Percentiles rank a stretch among this genome's conserved stretches.
Conservation (phyloP, 1,140 invertebrate species). For the Eupeodes corollae region DNA sequence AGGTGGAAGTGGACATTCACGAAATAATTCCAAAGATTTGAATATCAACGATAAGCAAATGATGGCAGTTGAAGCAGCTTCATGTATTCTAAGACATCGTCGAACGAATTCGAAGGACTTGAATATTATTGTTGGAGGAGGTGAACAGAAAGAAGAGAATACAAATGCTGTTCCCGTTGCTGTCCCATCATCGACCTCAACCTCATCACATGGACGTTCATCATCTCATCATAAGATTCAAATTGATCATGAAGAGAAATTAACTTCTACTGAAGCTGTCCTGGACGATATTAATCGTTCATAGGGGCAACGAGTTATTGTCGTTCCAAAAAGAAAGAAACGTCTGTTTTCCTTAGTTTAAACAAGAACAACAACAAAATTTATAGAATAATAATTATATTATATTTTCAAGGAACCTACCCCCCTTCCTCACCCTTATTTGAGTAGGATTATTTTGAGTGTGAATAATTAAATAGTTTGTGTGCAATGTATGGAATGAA, state of each 20-base stretch:
- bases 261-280: no score
- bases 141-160: constrained; percentile 2
- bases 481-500: no score
- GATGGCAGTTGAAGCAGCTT: constrained; percentile 9
- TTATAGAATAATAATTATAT: no score
- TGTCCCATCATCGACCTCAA: neutral
- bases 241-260: constrained; percentile 23
- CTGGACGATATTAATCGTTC: no score
- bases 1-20: constrained; percentile 36
- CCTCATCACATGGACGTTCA: constrained; percentile 16
- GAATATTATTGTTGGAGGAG: constrained; percentile 19
- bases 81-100: constrained; percentile 44
- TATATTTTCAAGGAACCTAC: no score
- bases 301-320: no score
- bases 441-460: no score
- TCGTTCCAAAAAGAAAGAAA: no score
- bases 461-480: no score
- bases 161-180: neutral
- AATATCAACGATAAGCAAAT: constrained; percentile 20
- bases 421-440: no score
- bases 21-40: constrained; percentile 45
- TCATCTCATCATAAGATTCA: constrained; percentile 33
- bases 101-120: constrained; percentile 45
- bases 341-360: no score
- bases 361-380: no score